Evolutionary conservation across 2,797 vertebrate genomes (phyloP).

Genomic region (Rhabdophis nuchalis): DNA sequence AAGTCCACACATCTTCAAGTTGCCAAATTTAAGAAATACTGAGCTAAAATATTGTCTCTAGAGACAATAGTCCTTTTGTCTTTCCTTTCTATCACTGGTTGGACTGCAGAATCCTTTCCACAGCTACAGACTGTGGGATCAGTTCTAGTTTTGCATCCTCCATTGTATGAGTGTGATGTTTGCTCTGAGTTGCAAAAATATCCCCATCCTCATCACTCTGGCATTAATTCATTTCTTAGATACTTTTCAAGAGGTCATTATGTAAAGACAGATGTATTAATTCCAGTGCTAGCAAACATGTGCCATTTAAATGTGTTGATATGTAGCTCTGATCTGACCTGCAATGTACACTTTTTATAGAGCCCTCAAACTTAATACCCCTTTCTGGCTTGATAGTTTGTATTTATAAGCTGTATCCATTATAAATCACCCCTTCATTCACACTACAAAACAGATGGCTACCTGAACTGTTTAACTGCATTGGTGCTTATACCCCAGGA

Average conservation of each 20-base stretch:
- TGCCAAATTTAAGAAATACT: background rate
- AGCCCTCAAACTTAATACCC: background rate
- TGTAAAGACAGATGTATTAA: background rate
- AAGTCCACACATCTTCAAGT: background rate
- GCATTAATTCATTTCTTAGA: background rate
- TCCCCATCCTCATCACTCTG: background rate
- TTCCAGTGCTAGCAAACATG: background rate
- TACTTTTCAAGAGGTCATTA: background rate
- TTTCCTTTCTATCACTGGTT: background rate
- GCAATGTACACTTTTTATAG: background rate
- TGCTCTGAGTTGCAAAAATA: background rate
- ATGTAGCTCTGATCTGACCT: background rate
- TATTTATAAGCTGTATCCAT: background rate
- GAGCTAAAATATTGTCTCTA: background rate
- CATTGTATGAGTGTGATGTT: background rate
- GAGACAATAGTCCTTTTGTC: background rate
- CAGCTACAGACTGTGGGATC: background rate
- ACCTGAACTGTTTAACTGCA: background rate
- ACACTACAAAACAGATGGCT: background rate
- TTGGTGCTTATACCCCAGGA: background rate
- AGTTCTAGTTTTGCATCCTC: background rate
- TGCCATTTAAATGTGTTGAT: background rate
- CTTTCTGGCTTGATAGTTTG: background rate
- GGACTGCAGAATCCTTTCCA: background rate
- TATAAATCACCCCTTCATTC: background rate